phyloP scores from a whole-genome alignment of 2,113 vertebrate species.

The Melanocharis versteri region DNA sequence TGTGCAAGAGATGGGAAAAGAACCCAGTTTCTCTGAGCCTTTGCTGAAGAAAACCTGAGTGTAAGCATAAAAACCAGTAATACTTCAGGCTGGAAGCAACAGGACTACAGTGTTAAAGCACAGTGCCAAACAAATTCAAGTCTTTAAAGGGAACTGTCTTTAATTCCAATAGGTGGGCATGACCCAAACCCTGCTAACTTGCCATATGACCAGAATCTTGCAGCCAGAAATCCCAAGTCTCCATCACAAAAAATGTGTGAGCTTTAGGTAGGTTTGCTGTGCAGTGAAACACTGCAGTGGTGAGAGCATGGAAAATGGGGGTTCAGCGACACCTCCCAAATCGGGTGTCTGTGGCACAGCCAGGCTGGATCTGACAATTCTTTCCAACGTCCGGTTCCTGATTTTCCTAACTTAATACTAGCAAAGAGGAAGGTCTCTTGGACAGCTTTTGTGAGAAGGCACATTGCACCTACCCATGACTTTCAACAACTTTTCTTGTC shows the following conservation, averaged over 20 bases:
- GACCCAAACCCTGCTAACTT: neutral
- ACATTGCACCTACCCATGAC: neutral
- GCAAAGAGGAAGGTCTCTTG: neutral
- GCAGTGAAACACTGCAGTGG: neutral
- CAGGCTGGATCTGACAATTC: neutral
- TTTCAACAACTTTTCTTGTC: neutral
- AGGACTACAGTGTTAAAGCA: neutral
- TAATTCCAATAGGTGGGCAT: neutral
- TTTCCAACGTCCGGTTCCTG: neutral
- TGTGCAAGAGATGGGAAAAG: neutral
- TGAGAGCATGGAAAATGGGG: neutral
- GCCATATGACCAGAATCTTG: neutral
- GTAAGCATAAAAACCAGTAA: neutral
- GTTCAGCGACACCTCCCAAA: neutral
- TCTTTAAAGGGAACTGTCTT: neutral
- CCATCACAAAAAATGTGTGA: accelerated
- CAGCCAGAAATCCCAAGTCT: neutral
- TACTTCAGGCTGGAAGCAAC: neutral
- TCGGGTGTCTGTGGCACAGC: neutral
- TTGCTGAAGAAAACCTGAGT: neutral
- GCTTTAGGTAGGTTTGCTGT: neutral
- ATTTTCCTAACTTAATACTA: neutral
- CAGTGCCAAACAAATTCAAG: neutral
- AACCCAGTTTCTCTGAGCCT: neutral
- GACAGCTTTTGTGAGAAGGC: neutral